Conservation (phyloP, 1,140 invertebrate species). For the Drosophila mauritiana region DNA sequence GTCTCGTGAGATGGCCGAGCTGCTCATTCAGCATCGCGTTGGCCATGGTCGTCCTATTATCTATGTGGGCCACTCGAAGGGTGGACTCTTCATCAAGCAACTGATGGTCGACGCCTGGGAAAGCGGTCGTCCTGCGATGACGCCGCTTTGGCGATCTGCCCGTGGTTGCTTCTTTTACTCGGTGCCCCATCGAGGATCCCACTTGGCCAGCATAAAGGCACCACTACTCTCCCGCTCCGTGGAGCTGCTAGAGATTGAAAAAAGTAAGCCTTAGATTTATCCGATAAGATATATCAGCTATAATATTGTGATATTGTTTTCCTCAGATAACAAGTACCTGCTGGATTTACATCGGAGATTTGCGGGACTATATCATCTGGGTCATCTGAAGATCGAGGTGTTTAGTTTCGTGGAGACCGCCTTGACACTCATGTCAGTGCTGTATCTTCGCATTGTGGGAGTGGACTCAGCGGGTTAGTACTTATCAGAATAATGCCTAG, state of each 20-base stretch:
- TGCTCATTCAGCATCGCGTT: constrained; percentile 86
- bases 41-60: constrained; percentile 87
- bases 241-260: constrained; percentile 86
- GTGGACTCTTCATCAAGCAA: constrained; percentile 90
- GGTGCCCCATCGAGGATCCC: constrained; percentile 90
- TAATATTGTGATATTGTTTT: constrained; percentile 11
- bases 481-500: too few relatives aligned
- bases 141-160: constrained; percentile 85
- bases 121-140: constrained; percentile 66
- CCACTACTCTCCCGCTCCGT: constrained; percentile 87
- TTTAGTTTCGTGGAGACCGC: constrained; percentile 89
- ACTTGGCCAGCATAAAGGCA: constrained; percentile 88
- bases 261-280: constrained; percentile 85
- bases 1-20: constrained; percentile 88
- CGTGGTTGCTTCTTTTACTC: constrained; percentile 90
- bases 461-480: constrained; percentile 88
- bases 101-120: constrained; percentile 87
- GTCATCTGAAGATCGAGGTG: constrained; percentile 86
- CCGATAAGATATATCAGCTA: neutral
- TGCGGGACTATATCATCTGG: constrained; percentile 85
- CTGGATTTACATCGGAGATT: constrained; percentile 87
- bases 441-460: constrained; percentile 89
- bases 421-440: constrained; percentile 88
- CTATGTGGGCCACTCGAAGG: constrained; percentile 90
- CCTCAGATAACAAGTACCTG: constrained; percentile 87